Percentiles rank a stretch among this genome's conserved stretches.
These are phyloP conservation scores for Gambelia wislizenii DNA, from an alignment of 2,797 vertebrate genomes.

Conservation along the genomic window DNA sequence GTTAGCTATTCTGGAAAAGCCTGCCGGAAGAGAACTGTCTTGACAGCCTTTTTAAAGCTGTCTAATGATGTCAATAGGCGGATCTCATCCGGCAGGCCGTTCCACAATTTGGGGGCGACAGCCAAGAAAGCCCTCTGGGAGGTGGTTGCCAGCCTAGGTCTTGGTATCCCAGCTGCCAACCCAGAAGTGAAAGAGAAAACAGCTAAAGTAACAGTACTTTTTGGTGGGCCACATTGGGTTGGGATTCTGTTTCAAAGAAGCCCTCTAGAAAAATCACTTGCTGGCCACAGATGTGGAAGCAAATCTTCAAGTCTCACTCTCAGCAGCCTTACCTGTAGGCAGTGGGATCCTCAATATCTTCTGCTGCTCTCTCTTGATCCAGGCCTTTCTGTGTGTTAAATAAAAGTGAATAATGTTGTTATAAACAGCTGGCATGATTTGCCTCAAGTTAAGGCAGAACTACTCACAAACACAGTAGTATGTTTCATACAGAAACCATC, in stretches of 20 bases:
- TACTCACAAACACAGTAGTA: background rate
- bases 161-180: background rate
- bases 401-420: constrained; percentile 45
- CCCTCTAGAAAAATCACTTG: constrained; percentile 1
- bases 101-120: too few relatives aligned
- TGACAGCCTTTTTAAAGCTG: too few relatives aligned
- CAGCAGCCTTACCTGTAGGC: constrained; percentile 84
- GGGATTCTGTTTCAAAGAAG: background rate
- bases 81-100: too few relatives aligned
- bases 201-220: background rate
- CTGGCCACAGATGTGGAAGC: background rate
- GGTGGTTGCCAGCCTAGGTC: too few relatives aligned
- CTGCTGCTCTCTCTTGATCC: constrained; percentile 77
- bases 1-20: too few relatives aligned
- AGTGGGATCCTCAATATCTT: constrained; percentile 89
- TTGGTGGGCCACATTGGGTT: background rate
- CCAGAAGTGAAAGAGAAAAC: background rate
- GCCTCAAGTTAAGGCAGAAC: constrained; percentile 15
- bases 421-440: constrained; percentile 24
- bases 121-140: too few relatives aligned
- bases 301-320: constrained; percentile 16
- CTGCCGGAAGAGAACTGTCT: too few relatives aligned
- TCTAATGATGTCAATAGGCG: too few relatives aligned
- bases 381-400: constrained; percentile 82
- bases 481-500: background rate